Evolutionary conservation across 2,113 vertebrate species (phyloP).

Genomic region (Microtus montanus): DNA sequence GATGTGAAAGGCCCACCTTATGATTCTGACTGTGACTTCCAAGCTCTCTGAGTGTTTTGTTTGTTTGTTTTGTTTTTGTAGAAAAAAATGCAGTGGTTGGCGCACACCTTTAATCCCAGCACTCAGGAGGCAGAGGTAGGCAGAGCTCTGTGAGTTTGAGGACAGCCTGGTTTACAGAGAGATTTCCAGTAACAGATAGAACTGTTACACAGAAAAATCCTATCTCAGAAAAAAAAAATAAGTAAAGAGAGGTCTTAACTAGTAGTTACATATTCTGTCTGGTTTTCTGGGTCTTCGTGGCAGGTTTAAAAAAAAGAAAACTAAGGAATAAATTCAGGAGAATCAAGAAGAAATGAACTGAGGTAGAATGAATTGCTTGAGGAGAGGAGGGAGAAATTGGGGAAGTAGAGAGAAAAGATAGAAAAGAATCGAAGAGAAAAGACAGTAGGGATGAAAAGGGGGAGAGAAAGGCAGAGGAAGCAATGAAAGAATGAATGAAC

Average conservation of each 20-base stretch:
- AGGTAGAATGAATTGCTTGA: background rate
- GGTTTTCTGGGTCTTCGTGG: background rate
- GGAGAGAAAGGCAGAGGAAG: background rate
- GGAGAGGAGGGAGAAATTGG: background rate
- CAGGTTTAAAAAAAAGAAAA: background rate
- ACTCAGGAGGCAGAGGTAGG: background rate
- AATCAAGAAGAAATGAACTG: background rate
- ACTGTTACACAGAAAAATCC: background rate
- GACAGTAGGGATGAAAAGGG: background rate
- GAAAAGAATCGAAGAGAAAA: background rate
- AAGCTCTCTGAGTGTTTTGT: too few relatives aligned
- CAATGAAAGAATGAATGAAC: background rate
- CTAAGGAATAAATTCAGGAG: background rate
- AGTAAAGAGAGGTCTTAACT: background rate
- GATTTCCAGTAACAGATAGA: background rate
- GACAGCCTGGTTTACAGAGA: background rate
- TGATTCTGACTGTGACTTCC: background rate
- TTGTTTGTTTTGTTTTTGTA: background rate
- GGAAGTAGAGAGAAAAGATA: background rate
- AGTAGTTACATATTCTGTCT: background rate
- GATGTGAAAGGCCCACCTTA: background rate
- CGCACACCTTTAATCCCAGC: background rate
- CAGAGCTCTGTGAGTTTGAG: background rate
- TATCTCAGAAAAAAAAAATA: background rate
- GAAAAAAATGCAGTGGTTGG: background rate